These are phyloP conservation scores for Phoenicopterus ruber DNA, from an alignment of 2,113 vertebrate genomes.

Conservation along the genomic window DNA sequence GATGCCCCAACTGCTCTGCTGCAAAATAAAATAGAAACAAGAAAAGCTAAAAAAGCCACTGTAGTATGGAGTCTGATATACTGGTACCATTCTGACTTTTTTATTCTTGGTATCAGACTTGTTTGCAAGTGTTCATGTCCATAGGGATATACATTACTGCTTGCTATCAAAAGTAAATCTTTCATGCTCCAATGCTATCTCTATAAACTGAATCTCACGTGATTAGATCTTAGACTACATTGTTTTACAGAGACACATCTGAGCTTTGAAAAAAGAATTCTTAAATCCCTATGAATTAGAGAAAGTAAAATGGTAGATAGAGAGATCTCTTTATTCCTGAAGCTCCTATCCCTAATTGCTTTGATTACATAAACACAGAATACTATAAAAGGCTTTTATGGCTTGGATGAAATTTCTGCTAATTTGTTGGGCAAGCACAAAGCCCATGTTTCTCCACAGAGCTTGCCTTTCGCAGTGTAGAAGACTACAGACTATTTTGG, in stretches of 20 bases:
- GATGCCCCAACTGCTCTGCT: background rate
- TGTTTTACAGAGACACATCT: background rate
- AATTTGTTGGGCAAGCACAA: background rate
- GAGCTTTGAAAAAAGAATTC: background rate
- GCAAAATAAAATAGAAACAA: background rate
- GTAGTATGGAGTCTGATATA: background rate
- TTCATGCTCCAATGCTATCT: background rate
- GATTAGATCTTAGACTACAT: background rate
- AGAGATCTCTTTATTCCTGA: background rate
- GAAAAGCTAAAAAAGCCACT: background rate
- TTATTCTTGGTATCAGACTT: background rate
- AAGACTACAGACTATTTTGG: background rate
- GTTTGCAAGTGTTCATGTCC: constrained; percentile 5
- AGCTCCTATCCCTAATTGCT: background rate
- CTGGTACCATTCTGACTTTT: background rate
- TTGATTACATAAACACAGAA: constrained; percentile 24
- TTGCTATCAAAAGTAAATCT: background rate
- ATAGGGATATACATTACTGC: background rate
- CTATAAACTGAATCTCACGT: background rate
- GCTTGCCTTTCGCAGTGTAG: background rate
- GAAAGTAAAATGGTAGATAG: background rate
- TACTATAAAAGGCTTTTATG: constrained; percentile 17
- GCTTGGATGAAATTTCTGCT: constrained; percentile 15
- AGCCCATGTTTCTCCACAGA: background rate
- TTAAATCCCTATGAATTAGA: background rate